phyloP scores from a whole-genome alignment of 2,888 invertebrate genomes.

The Lordiphosa fenestrarum region DNA sequence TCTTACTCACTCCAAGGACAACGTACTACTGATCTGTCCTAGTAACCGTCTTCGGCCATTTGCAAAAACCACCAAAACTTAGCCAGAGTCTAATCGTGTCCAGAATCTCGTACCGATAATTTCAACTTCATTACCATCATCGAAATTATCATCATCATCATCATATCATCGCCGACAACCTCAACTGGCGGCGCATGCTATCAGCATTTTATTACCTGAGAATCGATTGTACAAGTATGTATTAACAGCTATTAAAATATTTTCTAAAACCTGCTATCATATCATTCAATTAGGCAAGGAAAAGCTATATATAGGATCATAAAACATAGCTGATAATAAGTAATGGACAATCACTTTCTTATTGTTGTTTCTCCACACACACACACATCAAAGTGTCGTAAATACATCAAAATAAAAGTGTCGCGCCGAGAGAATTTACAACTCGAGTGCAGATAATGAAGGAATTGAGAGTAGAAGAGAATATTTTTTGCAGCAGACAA shows the following conservation, averaged over 20 bases:
- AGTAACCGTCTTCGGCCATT: no score
- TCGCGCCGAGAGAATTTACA: constrained; percentile 61
- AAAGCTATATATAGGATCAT: constrained; percentile 67
- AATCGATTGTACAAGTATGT: constrained; percentile 54
- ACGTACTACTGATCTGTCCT: no score
- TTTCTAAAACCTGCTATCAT: constrained; percentile 67
- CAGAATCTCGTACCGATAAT: not conserved
- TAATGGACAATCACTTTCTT: constrained; percentile 37
- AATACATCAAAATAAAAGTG: constrained; percentile 74
- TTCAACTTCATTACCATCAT: constrained; percentile 1
- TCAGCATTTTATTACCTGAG: constrained; percentile 61
- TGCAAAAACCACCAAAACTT: no score
- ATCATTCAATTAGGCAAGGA: constrained; percentile 72
- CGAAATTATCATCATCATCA: constrained; percentile 22
- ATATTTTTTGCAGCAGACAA: constrained; percentile 39
- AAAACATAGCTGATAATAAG: constrained; percentile 63
- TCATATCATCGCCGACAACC: constrained; percentile 29
- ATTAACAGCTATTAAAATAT: constrained; percentile 71
- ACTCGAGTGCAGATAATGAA: constrained; percentile 57
- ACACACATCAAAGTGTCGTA: constrained; percentile 50
- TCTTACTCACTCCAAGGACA: no score
- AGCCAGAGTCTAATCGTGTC: not conserved
- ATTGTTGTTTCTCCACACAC: constrained; percentile 49
- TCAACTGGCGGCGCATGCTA: constrained; percentile 32
- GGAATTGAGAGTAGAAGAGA: constrained; percentile 40